Evolutionary conservation across 2,797 vertebrate genomes (phyloP), one percentile per base, ranked within the genome.

Genomic region (Phalanger gymnotis): DNA sequence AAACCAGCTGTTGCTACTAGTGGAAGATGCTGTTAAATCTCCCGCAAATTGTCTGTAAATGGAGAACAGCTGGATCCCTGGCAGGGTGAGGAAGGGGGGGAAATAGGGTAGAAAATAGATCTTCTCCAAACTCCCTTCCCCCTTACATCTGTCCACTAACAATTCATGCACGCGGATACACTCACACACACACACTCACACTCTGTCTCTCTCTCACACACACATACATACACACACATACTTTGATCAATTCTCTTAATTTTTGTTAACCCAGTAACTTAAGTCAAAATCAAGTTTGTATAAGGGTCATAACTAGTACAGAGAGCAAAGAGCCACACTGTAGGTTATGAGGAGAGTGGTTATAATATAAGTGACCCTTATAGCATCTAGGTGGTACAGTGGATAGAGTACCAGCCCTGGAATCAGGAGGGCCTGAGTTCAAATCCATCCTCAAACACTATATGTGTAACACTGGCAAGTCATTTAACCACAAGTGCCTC

Each of bases 1-100:
- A 92, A 4, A 92, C 91, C 97, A 98, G 96, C 97, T 98, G 96
- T 97, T 97, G 54, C 61, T 92, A 90, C 95, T 96, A 54, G 91
- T 56, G 92, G 96, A 97, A 97, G 97, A 97, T 13, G 92, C 96
- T 96, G 91, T 91, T 95, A 92, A 97, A 94, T 95, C 40, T 96
- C 94, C 81, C 90, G 54, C 91, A 96, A 96, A 94, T 52, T 12
- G 27, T 90, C 30, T 61, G 54, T 53, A 96, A 98, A 97, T 96
- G 94, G 94, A 94, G 94, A 97, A 96, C 97, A 96, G 93, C 96
- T 98, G 97, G 93, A 91, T 92, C 19, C 12, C 55, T 96, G 89
- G 91, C 96, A 97, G 90, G 73, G 91, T 92, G 89, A 95, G 92
- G 89, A 96, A 92, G 81, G 3, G 52, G 55, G 66, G 12, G 40